Conservation (phyloP, 2,113 vertebrate genomes). For the Electrona antarctica region DNA sequence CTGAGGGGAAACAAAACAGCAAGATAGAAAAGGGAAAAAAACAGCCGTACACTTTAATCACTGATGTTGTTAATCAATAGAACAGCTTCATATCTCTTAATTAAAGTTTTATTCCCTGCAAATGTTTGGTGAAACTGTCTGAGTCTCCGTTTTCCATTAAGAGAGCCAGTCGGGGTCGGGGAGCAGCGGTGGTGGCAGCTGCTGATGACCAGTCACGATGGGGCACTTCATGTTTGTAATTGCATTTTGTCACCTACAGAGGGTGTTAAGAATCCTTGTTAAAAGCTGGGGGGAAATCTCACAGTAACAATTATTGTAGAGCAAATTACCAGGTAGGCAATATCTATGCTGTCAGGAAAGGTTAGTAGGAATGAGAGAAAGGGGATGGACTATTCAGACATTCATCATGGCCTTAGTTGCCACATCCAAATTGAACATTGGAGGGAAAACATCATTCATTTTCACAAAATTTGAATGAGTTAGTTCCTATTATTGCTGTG, state of each 20-base stretch:
- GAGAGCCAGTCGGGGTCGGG: slow-evolving; percentile 77
- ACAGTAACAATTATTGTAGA: slow-evolving; percentile 92
- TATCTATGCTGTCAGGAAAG: slow-evolving; percentile 94
- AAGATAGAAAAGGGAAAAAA: slow-evolving; percentile 67
- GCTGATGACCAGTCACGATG: slow-evolving; percentile 80
- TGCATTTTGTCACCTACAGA: slow-evolving; percentile 99
- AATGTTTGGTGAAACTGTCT: slow-evolving; percentile 82
- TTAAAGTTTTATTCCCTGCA: slow-evolving; percentile 88
- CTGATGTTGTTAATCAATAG: slow-evolving; percentile 92
- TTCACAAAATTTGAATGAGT: slow-evolving; percentile 83
- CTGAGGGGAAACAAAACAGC: slow-evolving; percentile 87
- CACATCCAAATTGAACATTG: slow-evolving; percentile 87
- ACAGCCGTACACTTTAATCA: slow-evolving; percentile 88
- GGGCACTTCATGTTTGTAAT: slow-evolving; percentile 92
- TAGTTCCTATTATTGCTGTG: slow-evolving; percentile 79
- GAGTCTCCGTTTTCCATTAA: slow-evolving; percentile 81
- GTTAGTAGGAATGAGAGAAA: slow-evolving; percentile 89
- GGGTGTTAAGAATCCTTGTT: slow-evolving; percentile 98
- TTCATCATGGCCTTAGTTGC: slow-evolving; percentile 89
- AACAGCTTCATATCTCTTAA: slow-evolving; percentile 90
- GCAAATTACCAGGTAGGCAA: slow-evolving; percentile 97
- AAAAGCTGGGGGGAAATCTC: slow-evolving; percentile 88
- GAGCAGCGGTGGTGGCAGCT: slow-evolving; percentile 86
- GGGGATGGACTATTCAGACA: slow-evolving; percentile 93
- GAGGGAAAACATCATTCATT: slow-evolving; percentile 82